A percentile compares a stretch with the other conserved stretches of the same genome.
These are phyloP conservation scores for Stictonetta naevosa DNA, from an alignment of 2,113 vertebrate species.

Conservation along the genomic window DNA sequence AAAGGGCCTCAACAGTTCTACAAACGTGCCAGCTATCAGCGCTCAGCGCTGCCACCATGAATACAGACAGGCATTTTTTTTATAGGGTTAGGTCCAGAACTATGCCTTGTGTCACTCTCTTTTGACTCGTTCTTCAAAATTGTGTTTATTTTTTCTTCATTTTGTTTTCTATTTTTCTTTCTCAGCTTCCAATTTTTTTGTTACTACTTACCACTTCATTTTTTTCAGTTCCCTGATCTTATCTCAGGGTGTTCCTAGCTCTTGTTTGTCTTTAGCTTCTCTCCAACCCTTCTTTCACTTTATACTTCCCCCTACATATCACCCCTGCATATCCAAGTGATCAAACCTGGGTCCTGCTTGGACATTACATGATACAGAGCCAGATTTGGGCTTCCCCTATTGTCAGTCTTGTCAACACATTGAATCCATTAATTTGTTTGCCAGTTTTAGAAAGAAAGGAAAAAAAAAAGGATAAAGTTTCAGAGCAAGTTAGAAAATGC, in stretches of 20 bases:
- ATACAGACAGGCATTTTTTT: background rate
- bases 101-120: background rate
- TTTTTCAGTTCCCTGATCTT: background rate
- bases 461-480: background rate
- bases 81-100: background rate
- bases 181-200: background rate
- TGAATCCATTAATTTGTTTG: background rate
- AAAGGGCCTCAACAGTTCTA: background rate
- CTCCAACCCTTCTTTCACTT: background rate
- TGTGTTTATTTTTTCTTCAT: background rate
- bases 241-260: background rate
- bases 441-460: rapidly evolving
- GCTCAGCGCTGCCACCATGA: background rate
- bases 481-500: background rate
- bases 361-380: background rate
- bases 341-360: background rate
- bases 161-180: background rate
- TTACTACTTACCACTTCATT: background rate
- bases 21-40: background rate
- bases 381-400: background rate
- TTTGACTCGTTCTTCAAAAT: background rate
- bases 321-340: background rate
- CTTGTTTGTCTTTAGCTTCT: background rate
- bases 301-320: too few species aligned
- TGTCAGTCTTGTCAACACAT: background rate